These are phyloP conservation scores for Melikaiella ostensackeni DNA, from an alignment of 2,888 invertebrate species.

Conservation along the genomic window DNA sequence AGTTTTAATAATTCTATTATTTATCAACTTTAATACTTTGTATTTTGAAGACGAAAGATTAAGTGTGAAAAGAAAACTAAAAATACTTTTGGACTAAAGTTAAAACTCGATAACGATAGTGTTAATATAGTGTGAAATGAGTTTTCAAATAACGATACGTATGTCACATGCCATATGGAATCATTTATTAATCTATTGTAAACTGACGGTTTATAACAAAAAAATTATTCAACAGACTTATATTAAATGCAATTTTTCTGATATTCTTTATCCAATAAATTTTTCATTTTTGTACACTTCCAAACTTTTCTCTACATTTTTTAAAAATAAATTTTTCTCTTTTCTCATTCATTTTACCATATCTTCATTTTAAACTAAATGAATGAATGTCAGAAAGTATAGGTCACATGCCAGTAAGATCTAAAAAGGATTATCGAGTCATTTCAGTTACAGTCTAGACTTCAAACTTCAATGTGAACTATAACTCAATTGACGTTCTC, in stretches of 20 bases:
- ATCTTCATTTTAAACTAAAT: too few relatives aligned
- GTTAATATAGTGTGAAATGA: background rate
- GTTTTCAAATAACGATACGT: background rate
- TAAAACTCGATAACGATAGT: background rate
- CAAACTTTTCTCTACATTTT: too few relatives aligned
- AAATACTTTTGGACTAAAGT: background rate
- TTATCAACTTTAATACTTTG: background rate
- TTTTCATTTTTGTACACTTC: too few relatives aligned
- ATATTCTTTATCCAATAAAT: background rate
- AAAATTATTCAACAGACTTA: background rate
- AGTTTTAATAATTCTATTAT: background rate
- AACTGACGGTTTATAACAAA: background rate
- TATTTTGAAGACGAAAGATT: background rate
- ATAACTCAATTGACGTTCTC: constrained; percentile 1
- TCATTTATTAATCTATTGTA: background rate
- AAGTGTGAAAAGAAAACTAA: background rate
- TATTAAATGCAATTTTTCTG: background rate
- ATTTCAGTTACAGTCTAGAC: constrained; percentile 5
- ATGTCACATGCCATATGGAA: background rate
- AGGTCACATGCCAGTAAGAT: constrained; percentile 25
- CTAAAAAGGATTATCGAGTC: constrained; percentile 31
- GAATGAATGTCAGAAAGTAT: too few relatives aligned
- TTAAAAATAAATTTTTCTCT: too few relatives aligned
- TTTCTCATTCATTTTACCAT: too few relatives aligned
- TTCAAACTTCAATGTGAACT: constrained; percentile 15